Conservation (phyloP, 2,888 invertebrate species). For the Drosophila gaucha region DNA sequence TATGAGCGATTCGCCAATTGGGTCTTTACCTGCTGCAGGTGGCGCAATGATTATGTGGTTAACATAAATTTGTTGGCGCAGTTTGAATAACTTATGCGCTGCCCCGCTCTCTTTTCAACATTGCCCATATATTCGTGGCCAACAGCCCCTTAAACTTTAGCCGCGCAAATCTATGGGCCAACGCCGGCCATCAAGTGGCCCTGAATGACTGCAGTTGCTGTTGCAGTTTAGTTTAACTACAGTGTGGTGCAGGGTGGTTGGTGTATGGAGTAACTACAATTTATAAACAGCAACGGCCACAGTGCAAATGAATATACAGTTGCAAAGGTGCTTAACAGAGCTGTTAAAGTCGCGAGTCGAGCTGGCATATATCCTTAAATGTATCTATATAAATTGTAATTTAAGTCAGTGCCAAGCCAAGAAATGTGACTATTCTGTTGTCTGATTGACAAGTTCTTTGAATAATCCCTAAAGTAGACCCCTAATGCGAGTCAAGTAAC, state of each 20-base stretch:
- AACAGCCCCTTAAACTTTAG: slow-evolving; percentile 45
- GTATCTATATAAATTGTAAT: neutral
- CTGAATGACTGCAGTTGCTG: slow-evolving; percentile 79
- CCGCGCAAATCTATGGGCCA: slow-evolving; percentile 44
- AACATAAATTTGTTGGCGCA: slow-evolving; percentile 72
- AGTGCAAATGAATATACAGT: slow-evolving; percentile 47
- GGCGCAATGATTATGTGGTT: slow-evolving; percentile 75
- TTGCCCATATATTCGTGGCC: slow-evolving; percentile 25
- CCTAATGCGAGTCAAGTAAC: too few relatives aligned
- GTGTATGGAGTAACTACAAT: slow-evolving; percentile 48
- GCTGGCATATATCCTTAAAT: neutral
- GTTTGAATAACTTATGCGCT: slow-evolving; percentile 54
- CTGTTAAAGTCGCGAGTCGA: neutral
- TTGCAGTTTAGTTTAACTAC: slow-evolving; percentile 61
- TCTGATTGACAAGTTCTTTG: too few relatives aligned
- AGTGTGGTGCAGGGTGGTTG: neutral
- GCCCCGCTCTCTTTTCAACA: slow-evolving; percentile 17
- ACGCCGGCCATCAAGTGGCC: slow-evolving; percentile 58
- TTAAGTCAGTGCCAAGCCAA: too few relatives aligned
- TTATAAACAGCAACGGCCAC: slow-evolving; percentile 47
- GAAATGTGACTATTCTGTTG: too few relatives aligned
- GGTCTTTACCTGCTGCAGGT: slow-evolving; percentile 31
- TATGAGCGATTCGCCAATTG: slow-evolving; percentile 40
- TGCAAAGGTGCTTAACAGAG: slow-evolving; percentile 18
- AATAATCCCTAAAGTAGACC: too few relatives aligned